These are phyloP conservation scores for Hemiprocne comata DNA, from an alignment of 2,113 vertebrate genomes.

Conservation along the genomic window DNA sequence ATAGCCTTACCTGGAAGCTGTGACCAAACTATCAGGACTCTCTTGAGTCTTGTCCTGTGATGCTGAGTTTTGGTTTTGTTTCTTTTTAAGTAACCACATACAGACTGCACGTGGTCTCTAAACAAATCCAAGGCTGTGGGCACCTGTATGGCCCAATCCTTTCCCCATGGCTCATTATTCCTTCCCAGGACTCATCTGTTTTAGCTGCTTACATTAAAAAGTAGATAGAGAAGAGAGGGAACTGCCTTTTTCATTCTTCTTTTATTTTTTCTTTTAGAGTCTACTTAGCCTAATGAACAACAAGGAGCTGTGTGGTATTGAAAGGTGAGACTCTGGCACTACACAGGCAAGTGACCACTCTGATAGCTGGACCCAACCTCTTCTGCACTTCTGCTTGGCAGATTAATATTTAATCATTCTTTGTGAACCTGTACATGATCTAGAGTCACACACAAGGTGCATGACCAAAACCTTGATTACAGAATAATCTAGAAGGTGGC, in stretches of 20 bases:
- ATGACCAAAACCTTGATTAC: background rate
- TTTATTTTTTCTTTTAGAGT: background rate
- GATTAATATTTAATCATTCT: background rate
- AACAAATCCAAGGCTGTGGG: background rate
- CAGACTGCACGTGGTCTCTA: rapidly evolving
- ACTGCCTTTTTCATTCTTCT: background rate
- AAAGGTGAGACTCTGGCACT: background rate
- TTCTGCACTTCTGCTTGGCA: background rate
- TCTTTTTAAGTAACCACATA: background rate
- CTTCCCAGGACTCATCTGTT: background rate
- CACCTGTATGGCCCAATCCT: background rate
- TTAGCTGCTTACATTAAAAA: background rate
- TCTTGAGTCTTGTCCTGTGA: background rate
- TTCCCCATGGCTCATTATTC: background rate
- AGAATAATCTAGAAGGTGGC: background rate
- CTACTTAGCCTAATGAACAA: background rate
- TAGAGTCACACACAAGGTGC: background rate
- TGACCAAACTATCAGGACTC: background rate
- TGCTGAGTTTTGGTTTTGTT: background rate
- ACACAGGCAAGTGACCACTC: background rate
- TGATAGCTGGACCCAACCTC: background rate
- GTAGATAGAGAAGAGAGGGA: background rate
- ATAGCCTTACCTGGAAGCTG: background rate
- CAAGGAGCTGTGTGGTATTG: background rate
- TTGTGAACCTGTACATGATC: background rate